These are phyloP conservation scores for Eupeodes latifasciatus DNA, from an alignment of 2,888 invertebrate species.

Conservation along the genomic window DNA sequence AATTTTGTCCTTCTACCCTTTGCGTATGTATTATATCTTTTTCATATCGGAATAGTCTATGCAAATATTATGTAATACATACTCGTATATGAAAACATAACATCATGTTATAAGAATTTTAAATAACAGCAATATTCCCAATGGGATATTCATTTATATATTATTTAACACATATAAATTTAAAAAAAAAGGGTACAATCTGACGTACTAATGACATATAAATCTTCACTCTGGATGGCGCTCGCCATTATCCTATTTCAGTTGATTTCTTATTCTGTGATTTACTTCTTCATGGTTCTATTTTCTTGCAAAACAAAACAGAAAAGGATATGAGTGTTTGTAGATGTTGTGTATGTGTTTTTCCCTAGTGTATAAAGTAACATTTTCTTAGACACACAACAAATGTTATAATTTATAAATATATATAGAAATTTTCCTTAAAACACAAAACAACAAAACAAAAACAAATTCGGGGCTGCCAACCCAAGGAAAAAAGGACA, in stretches of 20 bases:
- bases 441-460: slow-evolving; percentile 35
- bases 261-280: slow-evolving; percentile 69
- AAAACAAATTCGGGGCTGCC: slow-evolving; percentile 29
- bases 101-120: background rate
- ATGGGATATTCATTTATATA: slow-evolving; percentile 42
- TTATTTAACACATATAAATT: slow-evolving; percentile 59
- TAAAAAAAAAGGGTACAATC: slow-evolving; percentile 4
- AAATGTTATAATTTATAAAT: background rate
- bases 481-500: slow-evolving; percentile 40
- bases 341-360: background rate
- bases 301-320: background rate
- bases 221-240: slow-evolving; percentile 20
- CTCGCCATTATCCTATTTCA: slow-evolving; percentile 48
- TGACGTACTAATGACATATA: slow-evolving; percentile 33
- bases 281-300: slow-evolving; percentile 58
- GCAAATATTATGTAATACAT: background rate
- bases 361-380: slow-evolving; percentile 47
- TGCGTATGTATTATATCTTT: too few relatives aligned
- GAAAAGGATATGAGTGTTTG: background rate
- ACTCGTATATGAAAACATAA: background rate
- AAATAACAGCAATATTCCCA: background rate
- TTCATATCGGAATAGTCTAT: background rate
- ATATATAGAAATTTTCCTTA: slow-evolving; percentile 26
- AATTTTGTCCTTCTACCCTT: background rate
- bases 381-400: slow-evolving; percentile 6